Percentiles rank a stretch among this genome's conserved stretches.
These are phyloP conservation scores for Hippocampus barbouri DNA, from an alignment of 2,113 vertebrate genomes.

Conservation along the genomic window DNA sequence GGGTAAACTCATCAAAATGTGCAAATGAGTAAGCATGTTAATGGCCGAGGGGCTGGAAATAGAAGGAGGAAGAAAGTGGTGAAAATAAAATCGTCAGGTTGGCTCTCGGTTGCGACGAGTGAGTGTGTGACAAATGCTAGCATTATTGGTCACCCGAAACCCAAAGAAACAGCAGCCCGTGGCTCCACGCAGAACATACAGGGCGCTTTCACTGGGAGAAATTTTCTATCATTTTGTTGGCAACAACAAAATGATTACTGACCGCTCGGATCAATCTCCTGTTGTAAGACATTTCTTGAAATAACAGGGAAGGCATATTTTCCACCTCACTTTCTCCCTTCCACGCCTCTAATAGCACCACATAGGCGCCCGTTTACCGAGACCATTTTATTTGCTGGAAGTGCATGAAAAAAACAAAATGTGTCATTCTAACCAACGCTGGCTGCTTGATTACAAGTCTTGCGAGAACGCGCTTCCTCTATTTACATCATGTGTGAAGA, in stretches of 20 bases:
- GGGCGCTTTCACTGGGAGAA: background rate
- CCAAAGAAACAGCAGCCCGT: background rate
- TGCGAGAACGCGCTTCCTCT: constrained; percentile 15
- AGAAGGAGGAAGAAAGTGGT: constrained; percentile 7
- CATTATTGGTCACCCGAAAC: background rate
- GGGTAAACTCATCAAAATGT: constrained; percentile 28
- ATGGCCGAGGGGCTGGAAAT: constrained; percentile 11
- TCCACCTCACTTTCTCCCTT: constrained; percentile 5
- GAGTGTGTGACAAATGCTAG: background rate
- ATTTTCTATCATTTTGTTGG: constrained; percentile 9
- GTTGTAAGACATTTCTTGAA: constrained; percentile 39
- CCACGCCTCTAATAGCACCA: constrained; percentile 28
- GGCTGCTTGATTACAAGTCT: constrained; percentile 33
- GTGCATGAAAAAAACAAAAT: constrained; percentile 41
- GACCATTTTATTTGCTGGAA: constrained; percentile 51
- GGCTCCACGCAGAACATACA: background rate
- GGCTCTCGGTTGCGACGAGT: background rate
- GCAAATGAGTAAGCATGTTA: constrained; percentile 27
- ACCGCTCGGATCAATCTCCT: constrained; percentile 30
- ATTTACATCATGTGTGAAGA: constrained; percentile 28
- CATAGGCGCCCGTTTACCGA: constrained; percentile 48
- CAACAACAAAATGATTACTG: constrained; percentile 21
- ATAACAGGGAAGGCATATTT: constrained; percentile 32
- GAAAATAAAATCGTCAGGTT: no score
- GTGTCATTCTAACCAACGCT: constrained; percentile 46